These are phyloP conservation scores for Osedax fenrisi DNA, from an alignment of 2,888 invertebrate genomes.

Conservation along the genomic window DNA sequence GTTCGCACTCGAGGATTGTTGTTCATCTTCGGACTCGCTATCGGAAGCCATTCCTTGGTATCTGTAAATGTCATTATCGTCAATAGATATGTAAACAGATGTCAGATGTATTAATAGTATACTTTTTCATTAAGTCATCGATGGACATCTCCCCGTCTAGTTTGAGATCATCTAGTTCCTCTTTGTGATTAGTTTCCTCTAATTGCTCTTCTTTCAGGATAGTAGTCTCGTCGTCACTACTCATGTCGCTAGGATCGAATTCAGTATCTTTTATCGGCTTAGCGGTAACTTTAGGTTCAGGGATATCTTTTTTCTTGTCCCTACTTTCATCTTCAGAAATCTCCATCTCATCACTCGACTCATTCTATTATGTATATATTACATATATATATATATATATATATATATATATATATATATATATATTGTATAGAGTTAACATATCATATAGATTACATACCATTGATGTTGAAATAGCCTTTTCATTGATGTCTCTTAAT, in stretches of 20 bases:
- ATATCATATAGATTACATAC: too few species aligned
- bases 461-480: not conserved
- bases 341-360: too few species aligned
- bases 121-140: conserved; percentile 68
- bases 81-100: conserved; percentile 51
- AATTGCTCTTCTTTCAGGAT: conserved; percentile 60
- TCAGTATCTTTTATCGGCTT: too few species aligned
- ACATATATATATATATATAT: too few species aligned
- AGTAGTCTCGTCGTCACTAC: conserved; percentile 68
- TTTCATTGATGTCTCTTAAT: not conserved
- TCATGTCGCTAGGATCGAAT: not conserved
- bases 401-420: too few species aligned
- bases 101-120: conserved; percentile 65
- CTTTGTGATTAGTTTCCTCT: not conserved
- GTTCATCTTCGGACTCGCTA: conserved; percentile 11
- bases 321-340: too few species aligned
- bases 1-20: not conserved
- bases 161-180: not conserved
- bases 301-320: too few species aligned
- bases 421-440: too few species aligned
- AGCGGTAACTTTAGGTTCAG: too few species aligned
- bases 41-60: not conserved
- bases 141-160: conserved; percentile 60
- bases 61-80: too few species aligned
- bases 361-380: too few species aligned